Base-by-base conservation (phyloP, 2,888 invertebrate species). In the Tethea ocularis region DNA sequence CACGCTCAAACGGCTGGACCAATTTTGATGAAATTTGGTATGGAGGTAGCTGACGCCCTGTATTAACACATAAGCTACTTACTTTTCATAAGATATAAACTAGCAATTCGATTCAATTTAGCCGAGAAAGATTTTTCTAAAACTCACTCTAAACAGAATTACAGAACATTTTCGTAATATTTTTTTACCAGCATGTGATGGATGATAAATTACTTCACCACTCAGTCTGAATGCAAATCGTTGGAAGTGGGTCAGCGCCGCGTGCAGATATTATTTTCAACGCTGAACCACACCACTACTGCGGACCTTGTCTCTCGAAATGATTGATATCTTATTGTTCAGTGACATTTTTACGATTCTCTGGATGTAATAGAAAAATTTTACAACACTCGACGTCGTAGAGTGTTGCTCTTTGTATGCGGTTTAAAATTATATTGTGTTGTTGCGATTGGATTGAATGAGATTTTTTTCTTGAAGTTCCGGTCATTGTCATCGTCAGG, bases 241-340 rank as follows among this genome's bases (percentile, higher is more conserved):
- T 78, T 80, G 78, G 79, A 92, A 91, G 82, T 91, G 84, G 92
- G 91, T 92, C 91, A 91, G 13, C 54, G 33, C 29, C 36, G 78
- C 73, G 65, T 71, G 74, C 78, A 78, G 81, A 83, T 84, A 87
- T 88, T 88, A 87, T 91, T 89, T 88, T 88, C 84, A 82, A 84
- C 81, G 84, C 84, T 76, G 80, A 82, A 83, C 83, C 83, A 84
- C 84, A 83, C 83, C 83, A 84, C 84, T 87, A 84, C 82, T 82
- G 72, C 77, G 79, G 78, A 82, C 80, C 80, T 86, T 80, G 78
- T 84, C 84, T 77, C 69, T 71, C 67, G 80, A 80, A 29, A 86
- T 92, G 92, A 93, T 92, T 88, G 91, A 92, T 92, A 76, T 86
- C 84, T 84, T 83, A 86, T 85, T 87, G 88, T 88, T 77, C 78